Evolutionary conservation across 2,113 vertebrate genomes (phyloP).

Genomic region (Apodemus speciosus): DNA sequence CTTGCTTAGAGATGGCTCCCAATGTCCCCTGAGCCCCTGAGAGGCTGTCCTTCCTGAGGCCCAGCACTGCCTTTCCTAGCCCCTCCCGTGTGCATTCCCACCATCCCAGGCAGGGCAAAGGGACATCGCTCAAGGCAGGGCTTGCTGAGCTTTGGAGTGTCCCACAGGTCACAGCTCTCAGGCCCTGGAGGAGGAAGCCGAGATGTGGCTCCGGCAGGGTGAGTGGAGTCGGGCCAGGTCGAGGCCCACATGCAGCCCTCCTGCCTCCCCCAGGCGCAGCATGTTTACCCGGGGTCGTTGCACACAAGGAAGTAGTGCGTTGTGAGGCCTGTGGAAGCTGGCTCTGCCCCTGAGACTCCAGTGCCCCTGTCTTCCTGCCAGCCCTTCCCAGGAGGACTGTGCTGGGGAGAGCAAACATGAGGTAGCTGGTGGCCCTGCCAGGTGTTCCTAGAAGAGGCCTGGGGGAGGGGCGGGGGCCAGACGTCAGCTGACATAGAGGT

Average conservation of each 20-base stretch:
- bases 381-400: not conserved
- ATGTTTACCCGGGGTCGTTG: not conserved
- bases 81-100: not conserved
- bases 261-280: not conserved
- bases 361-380: not conserved
- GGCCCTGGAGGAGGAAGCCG: not conserved
- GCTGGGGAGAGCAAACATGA: constrained; percentile 33
- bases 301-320: not conserved
- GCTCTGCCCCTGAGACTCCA: not conserved
- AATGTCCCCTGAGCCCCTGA: not conserved
- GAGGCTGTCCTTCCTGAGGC: not conserved
- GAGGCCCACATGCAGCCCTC: not conserved
- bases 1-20: not conserved
- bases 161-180: too few species aligned
- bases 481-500: constrained; percentile 56
- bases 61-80: not conserved
- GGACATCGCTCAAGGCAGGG: not conserved
- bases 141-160: not conserved
- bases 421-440: not conserved
- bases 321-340: not conserved
- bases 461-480: constrained; percentile 50
- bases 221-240: not conserved
- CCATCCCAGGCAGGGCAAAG: not conserved
- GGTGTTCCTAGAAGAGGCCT: constrained; percentile 65
- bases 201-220: not conserved